Base-by-base conservation (phyloP, 2,888 invertebrate species). In the Cetonia aurata region DNA sequence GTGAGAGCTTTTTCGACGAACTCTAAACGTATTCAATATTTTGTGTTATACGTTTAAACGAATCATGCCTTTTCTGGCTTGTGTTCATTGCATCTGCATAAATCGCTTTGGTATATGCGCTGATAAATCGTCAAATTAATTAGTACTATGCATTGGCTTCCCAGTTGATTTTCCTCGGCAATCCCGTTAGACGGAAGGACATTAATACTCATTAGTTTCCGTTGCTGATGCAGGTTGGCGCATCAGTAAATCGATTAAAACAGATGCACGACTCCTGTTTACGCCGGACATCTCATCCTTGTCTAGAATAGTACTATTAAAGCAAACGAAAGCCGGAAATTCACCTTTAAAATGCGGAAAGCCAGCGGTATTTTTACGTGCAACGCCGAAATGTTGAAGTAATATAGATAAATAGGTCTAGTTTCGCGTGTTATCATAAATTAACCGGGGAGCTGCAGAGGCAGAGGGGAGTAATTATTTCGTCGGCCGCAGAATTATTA, bases 331-430 rank as follows among this genome's bases (percentile, higher is more conserved):
- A n/a, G 31, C 46, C 13, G 8, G 25, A 46, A 60, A 25, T 44
- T n/a, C 46, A 46, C 31, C 19, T 9, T 25, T 8, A 41, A 60
- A 60, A 60, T 13, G 15, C 10, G 15, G 19, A 8, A 44, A 10
- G 19, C 44, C 25, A 1, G 13, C 12, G 44, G 44, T 15, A 44
- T 12, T 60, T 60, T 44, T 44, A 46, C 46, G 13, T 31, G 46
- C 41, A 60, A 56, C 12, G 41, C 17, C 25, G 31, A 10, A 19
- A 19, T 25, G 13, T 19, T 15, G 46, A 12, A 17, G 46, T 60
- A 60, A 60, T 46, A 44, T 13, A 25, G 44, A 60, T 60, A 46
- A 60, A 60, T 60, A 60, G 46, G 46, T 60, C 25, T 41, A 46
- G 60, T 46, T 25, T 46, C 25, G 41, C 25, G 13, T 12, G 19